Conservation (phyloP, 2,888 invertebrate genomes). For the Mechanitis mazaeus region DNA sequence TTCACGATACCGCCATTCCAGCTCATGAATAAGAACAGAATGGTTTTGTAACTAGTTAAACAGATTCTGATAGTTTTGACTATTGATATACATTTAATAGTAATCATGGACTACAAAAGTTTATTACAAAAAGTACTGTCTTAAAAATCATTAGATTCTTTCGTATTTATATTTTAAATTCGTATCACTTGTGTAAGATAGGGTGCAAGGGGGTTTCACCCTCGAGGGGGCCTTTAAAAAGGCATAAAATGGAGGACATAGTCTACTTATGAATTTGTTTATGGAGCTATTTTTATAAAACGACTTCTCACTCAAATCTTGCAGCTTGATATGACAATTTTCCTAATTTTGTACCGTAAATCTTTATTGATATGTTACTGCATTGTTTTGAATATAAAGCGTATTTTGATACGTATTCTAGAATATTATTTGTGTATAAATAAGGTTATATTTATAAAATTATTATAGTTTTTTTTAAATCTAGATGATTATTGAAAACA, state of each 20-base stretch:
- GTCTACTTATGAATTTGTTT: slow-evolving; percentile 77
- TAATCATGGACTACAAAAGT: too few species aligned
- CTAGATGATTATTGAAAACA: background rate
- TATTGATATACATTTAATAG: too few species aligned
- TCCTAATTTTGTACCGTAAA: slow-evolving; percentile 55
- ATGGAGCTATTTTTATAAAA: slow-evolving; percentile 61
- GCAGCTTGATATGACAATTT: slow-evolving; percentile 57
- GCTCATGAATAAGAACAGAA: too few species aligned
- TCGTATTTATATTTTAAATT: slow-evolving; percentile 40
- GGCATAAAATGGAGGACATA: slow-evolving; percentile 66
- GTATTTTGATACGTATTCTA: too few species aligned
- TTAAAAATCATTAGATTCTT: slow-evolving; percentile 29
- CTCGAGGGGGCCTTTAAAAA: slow-evolving; percentile 64
- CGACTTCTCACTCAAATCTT: slow-evolving; percentile 44
- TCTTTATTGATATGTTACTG: slow-evolving; percentile 44
- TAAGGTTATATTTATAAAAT: too few species aligned
- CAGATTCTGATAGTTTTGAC: too few species aligned
- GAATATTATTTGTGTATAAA: too few species aligned
- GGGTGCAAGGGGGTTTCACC: slow-evolving; percentile 37
- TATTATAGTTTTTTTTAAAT: background rate
- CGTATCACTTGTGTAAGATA: slow-evolving; percentile 52
- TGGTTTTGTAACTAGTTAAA: too few species aligned
- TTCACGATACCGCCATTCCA: too few species aligned
- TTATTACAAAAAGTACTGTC: too few species aligned
- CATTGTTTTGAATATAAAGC: background rate